These are phyloP conservation scores for Meghimatium bilineatum DNA, from an alignment of 2,888 invertebrate genomes.

Conservation along the genomic window DNA sequence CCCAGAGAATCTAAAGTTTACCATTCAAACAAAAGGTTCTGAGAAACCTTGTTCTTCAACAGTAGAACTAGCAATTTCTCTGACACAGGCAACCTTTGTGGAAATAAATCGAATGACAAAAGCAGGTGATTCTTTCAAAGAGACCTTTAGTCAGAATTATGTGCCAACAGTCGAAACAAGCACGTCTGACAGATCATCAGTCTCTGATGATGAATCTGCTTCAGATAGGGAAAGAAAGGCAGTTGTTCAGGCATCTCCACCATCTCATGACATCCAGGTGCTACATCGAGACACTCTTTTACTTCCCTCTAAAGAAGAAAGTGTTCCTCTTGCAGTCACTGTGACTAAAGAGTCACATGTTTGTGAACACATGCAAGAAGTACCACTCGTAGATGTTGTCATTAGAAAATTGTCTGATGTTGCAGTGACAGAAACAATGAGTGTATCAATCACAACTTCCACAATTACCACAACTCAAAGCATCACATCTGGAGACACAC, in stretches of 20 bases:
- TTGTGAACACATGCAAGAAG: neutral
- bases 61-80: neutral
- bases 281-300: too few species aligned
- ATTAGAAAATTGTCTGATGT: neutral
- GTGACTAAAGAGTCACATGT: neutral
- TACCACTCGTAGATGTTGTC: neutral
- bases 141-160: too few species aligned
- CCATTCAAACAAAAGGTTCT: neutral
- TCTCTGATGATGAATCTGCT: too few species aligned
- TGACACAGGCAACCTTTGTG: neutral
- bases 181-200: too few species aligned
- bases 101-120: too few species aligned
- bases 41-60: neutral
- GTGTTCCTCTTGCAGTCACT: too few species aligned
- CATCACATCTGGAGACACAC: neutral
- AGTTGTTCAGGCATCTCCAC: too few species aligned
- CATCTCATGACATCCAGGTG: too few species aligned
- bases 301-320: too few species aligned
- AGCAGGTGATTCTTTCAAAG: too few species aligned
- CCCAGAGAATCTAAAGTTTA: neutral
- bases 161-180: too few species aligned
- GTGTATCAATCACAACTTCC: constrained; percentile 22
- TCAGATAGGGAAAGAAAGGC: too few species aligned
- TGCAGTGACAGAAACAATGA: constrained; percentile 20
- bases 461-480: constrained; percentile 27